Evolutionary conservation across 2,888 invertebrate species (phyloP), one percentile per base, ranked within the genome.

Genomic region (Spodoptera littoralis): DNA sequence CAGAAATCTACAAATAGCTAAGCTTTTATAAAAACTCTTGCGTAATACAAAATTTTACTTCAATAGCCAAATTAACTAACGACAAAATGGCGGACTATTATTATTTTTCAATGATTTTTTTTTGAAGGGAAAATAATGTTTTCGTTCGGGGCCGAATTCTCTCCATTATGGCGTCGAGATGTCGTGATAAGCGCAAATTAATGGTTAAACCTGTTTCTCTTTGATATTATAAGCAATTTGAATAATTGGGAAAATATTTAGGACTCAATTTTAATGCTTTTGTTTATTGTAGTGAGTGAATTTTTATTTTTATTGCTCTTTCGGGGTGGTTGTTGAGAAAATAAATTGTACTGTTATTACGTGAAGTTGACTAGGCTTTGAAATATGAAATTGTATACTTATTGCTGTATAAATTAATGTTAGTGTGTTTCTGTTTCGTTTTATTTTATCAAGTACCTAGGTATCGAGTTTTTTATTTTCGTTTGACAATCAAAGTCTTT

Each of bases 1-100:
- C 56, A 53, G 61, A 61, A 66, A 71, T 76, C 61, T 62, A 71
- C 61, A 62, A 76, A 75, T 54, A 65, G 62, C 45, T 42, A 60
- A 56, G 30, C 13, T 48, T 9, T 24, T 65, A 56, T 50, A 22
- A 5, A 46, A 59, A 71, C 71, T 46, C 27, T 36, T 8, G 8
- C 6, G 12, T 55, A 65, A 57, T 72, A 71, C 61, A 61, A 61
- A 62, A 66, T 36, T 36, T 36, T 36, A 76, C 62, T 75, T 73
- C 73, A 66, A 75, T 66, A 36, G 59, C 41, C 53, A 48, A 61
- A 54, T 64, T 68, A 62, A 43, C 27, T 11, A 43, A 36, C 36
- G 36, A 12, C 30, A 46, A 59, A 11, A 47, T 52, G 42, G 47
- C 36, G 45, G 36, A 36, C 18, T 36, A 57, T 57, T 70, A 74